phyloP scores from a whole-genome alignment of 2,888 invertebrate genomes.

The Pseudeuparius sepicola region DNA sequence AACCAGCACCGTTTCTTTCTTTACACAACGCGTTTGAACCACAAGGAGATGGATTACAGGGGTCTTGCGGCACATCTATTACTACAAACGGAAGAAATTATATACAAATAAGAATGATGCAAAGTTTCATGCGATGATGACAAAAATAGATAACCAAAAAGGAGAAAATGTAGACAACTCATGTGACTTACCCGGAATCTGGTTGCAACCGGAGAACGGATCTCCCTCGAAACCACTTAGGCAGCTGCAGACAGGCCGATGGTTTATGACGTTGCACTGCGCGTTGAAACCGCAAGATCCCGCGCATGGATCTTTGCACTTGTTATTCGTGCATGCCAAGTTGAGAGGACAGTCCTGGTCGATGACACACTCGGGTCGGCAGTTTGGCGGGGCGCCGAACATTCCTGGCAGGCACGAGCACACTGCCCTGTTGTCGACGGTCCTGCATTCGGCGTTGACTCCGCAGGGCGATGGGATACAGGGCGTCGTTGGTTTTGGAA shows the following conservation, averaged over 20 bases:
- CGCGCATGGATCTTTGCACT: constrained; percentile 65
- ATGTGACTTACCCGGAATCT: constrained; percentile 38
- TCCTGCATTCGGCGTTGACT: constrained; percentile 56
- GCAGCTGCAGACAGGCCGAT: constrained; percentile 67
- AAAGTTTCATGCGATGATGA: too few relatives aligned
- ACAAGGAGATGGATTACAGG: constrained; percentile 71
- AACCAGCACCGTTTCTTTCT: constrained; percentile 63
- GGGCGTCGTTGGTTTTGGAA: constrained; percentile 42
- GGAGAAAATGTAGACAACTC: too few relatives aligned
- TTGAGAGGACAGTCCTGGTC: constrained; percentile 69
- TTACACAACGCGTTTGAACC: constrained; percentile 71
- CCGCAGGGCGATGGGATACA: constrained; percentile 69
- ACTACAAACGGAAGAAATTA: constrained; percentile 25
- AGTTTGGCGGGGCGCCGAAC: constrained; percentile 69
- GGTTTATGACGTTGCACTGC: constrained; percentile 62
- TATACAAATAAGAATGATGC: constrained; percentile 13
- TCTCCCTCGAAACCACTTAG: constrained; percentile 66
- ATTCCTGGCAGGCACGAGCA: constrained; percentile 66
- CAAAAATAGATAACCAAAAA: too few relatives aligned
- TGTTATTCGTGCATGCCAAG: constrained; percentile 60
- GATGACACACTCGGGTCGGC: constrained; percentile 67
- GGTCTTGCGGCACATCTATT: constrained; percentile 52
- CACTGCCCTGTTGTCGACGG: constrained; percentile 53
- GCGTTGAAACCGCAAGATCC: constrained; percentile 71
- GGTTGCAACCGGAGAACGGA: constrained; percentile 66